Evolutionary conservation across 2,888 invertebrate genomes (phyloP).

Genomic region (Conchocele bisecta): DNA sequence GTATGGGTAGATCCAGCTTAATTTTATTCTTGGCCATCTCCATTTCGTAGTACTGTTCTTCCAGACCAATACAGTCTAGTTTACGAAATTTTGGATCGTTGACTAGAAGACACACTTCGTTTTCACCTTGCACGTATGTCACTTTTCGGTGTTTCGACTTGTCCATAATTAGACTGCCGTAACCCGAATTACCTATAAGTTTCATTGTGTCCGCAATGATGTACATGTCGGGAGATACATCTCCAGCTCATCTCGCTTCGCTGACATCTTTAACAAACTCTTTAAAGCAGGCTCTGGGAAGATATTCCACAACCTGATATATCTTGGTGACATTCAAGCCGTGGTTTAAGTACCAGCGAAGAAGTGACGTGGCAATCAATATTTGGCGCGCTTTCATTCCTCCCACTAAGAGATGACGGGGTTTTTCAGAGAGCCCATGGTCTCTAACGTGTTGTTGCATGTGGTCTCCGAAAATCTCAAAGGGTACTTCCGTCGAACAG

Average conservation of each 20-base stretch:
- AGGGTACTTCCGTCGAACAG: constrained; percentile 23
- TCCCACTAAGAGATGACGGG: not conserved
- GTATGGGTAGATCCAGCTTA: constrained; percentile 32
- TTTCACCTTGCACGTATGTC: constrained; percentile 22
- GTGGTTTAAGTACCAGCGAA: too few species aligned
- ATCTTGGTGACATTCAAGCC: too few species aligned
- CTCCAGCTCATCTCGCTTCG: constrained; percentile 37
- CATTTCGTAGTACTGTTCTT: constrained; percentile 32
- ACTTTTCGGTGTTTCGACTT: constrained; percentile 9
- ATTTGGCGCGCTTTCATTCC: constrained; percentile 15
- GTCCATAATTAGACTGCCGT: constrained; percentile 46
- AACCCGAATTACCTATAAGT: constrained; percentile 40
- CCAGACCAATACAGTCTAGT: not conserved
- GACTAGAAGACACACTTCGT: too few species aligned
- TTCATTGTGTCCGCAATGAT: constrained; percentile 49
- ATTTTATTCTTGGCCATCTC: constrained; percentile 19
- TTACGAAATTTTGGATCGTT: constrained; percentile 32
- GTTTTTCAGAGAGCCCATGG: not conserved
- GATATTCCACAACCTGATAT: too few species aligned
- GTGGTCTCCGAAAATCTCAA: not conserved
- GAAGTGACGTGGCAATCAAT: too few species aligned
- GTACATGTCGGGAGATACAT: constrained; percentile 22
- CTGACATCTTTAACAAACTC: too few species aligned
- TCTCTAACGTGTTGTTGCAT: not conserved
- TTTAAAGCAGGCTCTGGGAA: too few species aligned